Evolutionary conservation across 1,140 invertebrate genomes (phyloP).

Genomic region (Drosophila triauraria): DNA sequence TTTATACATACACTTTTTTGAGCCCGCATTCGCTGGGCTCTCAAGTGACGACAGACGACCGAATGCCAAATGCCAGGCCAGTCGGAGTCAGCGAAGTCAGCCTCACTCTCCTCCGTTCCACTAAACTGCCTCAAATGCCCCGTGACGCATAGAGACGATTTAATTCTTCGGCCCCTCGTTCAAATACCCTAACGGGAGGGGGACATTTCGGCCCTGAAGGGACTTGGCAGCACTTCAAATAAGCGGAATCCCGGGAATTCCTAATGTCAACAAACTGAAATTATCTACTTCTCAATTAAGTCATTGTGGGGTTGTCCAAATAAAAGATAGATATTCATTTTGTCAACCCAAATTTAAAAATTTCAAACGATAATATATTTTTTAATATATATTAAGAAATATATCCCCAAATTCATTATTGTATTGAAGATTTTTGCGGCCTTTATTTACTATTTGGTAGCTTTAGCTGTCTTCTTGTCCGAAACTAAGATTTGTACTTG

Average conservation of each 20-base stretch:
- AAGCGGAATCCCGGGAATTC: conserved; percentile 12
- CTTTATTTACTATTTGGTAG: not conserved
- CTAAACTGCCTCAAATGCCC: conserved; percentile 69
- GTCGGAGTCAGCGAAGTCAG: conserved; percentile 44
- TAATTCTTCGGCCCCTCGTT: conserved; percentile 53
- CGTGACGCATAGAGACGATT: conserved; percentile 71
- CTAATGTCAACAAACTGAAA: conserved; percentile 8
- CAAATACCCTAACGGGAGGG: conserved; percentile 22
- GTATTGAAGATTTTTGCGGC: not conserved
- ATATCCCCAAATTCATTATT: not conserved
- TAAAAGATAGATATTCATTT: not conserved
- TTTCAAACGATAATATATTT: too few relatives aligned
- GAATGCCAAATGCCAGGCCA: conserved; percentile 65
- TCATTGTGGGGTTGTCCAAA: not conserved
- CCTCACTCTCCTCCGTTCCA: conserved; percentile 50
- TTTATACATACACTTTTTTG: conserved; percentile 25
- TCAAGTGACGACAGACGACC: conserved; percentile 59
- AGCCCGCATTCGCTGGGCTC: conserved; percentile 62
- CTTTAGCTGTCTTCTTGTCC: too few relatives aligned
- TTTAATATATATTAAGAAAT: not conserved
- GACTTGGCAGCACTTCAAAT: conserved; percentile 17
- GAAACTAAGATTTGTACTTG: not conserved
- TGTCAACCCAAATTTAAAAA: not conserved
- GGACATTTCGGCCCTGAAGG: not conserved
- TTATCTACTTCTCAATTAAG: conserved; percentile 4